These are phyloP conservation scores for Sylvicola fuscatus DNA, from an alignment of 2,888 invertebrate species.

Conservation along the genomic window DNA sequence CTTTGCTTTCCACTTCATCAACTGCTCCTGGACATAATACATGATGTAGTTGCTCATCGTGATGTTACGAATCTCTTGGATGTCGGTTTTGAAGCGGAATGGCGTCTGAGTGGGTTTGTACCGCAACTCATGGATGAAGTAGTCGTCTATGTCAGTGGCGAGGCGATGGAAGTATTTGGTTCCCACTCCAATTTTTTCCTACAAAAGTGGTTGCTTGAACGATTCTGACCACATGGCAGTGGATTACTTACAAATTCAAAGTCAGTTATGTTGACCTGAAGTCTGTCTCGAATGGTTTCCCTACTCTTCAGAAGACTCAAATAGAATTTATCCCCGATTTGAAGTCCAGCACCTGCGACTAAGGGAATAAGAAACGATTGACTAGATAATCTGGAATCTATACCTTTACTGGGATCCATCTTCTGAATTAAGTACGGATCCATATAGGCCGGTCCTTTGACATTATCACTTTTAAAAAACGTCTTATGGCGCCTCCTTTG, in stretches of 20 bases:
- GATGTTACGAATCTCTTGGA: background rate
- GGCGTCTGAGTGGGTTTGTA: conserved; percentile 4
- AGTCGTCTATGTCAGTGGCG: conserved; percentile 6
- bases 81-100: conserved; percentile 6
- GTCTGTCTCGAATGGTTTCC: conserved; percentile 4
- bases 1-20: too few relatives aligned
- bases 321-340: conserved; percentile 4
- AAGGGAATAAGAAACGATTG: too few relatives aligned
- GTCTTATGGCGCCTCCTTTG: too few relatives aligned
- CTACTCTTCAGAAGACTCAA: conserved; percentile 6
- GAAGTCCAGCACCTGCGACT: too few relatives aligned
- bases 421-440: conserved; percentile 4
- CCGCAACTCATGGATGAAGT: conserved; percentile 6
- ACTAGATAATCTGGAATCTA: too few relatives aligned
- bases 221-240: too few relatives aligned
- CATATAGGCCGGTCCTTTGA: conserved; percentile 5
- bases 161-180: conserved; percentile 6
- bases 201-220: background rate
- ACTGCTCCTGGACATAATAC: too few relatives aligned
- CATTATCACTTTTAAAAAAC: conserved; percentile 3
- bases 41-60: too few relatives aligned
- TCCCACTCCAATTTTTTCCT: conserved; percentile 4
- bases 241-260: conserved; percentile 2
- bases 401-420: too few relatives aligned
- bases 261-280: conserved; percentile 6